These are phyloP conservation scores for Boloria selene DNA, from an alignment of 2,888 invertebrate species.

Conservation along the genomic window DNA sequence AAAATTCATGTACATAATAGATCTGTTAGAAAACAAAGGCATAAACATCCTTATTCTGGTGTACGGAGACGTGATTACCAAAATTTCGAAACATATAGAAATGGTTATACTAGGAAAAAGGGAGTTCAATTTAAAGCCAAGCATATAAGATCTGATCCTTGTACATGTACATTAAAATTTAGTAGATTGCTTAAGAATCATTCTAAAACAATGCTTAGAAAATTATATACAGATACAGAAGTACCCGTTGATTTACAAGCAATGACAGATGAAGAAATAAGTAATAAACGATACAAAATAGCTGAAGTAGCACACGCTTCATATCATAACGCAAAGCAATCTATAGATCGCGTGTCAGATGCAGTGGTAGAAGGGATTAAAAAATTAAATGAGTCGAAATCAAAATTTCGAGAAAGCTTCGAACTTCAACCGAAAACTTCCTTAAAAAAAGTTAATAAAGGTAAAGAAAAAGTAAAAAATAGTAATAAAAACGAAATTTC, in stretches of 20 bases:
- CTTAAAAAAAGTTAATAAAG: slow-evolving; percentile 40
- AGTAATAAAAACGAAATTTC: slow-evolving; percentile 2
- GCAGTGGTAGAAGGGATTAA: slow-evolving; percentile 43
- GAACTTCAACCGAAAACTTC: slow-evolving; percentile 37
- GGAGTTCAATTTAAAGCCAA: slow-evolving; percentile 49
- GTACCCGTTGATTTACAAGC: slow-evolving; percentile 26
- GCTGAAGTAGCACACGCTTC: not conserved
- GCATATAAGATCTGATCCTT: slow-evolving; percentile 58
- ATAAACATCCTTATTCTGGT: slow-evolving; percentile 38
- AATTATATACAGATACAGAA: slow-evolving; percentile 33
- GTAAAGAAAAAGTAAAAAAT: slow-evolving; percentile 24
- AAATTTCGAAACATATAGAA: slow-evolving; percentile 40
- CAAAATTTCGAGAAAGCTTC: slow-evolving; percentile 39
- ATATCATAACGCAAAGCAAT: slow-evolving; percentile 45
- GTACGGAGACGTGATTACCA: slow-evolving; percentile 22
- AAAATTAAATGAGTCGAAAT: slow-evolving; percentile 42
- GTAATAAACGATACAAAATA: slow-evolving; percentile 42
- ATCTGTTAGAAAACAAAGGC: slow-evolving; percentile 39
- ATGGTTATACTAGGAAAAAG: slow-evolving; percentile 40
- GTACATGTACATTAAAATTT: slow-evolving; percentile 53
- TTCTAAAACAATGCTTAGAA: slow-evolving; percentile 43
- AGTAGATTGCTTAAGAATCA: slow-evolving; percentile 43
- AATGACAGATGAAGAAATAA: slow-evolving; percentile 26
- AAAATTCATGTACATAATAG: slow-evolving; percentile 39
- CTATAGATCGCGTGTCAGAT: slow-evolving; percentile 40